These are phyloP conservation scores for Synaphobranchus kaupii DNA, from an alignment of 2,797 vertebrate genomes.

Conservation along the genomic window DNA sequence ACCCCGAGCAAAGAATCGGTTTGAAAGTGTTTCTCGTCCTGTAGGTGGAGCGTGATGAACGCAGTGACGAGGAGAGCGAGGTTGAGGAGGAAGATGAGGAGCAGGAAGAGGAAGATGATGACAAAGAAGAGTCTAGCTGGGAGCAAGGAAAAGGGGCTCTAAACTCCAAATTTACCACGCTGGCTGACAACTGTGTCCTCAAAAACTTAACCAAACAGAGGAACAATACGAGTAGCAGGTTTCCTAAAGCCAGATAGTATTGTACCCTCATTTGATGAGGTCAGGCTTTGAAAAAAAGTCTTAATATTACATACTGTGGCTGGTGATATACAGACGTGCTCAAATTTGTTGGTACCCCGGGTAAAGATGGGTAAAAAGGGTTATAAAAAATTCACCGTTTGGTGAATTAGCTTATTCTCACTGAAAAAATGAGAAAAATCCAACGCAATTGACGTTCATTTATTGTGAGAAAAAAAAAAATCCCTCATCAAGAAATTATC, in stretches of 20 bases:
- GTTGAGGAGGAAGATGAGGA: conserved; percentile 75
- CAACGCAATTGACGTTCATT: too few relatives aligned
- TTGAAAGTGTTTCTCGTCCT: neutral
- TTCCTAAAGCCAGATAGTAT: conserved; percentile 71
- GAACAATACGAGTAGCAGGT: conserved; percentile 60
- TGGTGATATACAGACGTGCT: too few relatives aligned
- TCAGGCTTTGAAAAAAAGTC: neutral
- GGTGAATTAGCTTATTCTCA: too few relatives aligned
- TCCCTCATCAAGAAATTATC: too few relatives aligned
- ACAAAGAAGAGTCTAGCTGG: conserved; percentile 55
- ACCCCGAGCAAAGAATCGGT: neutral
- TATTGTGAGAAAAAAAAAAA: too few relatives aligned
- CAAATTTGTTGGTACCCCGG: too few relatives aligned
- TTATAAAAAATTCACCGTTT: too few relatives aligned
- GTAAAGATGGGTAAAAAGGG: too few relatives aligned
- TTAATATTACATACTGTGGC: neutral
- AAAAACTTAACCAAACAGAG: conserved; percentile 70
- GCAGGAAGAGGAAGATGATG: conserved; percentile 65
- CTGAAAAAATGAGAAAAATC: too few relatives aligned
- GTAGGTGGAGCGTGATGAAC: conserved; percentile 86
- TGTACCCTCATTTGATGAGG: neutral
- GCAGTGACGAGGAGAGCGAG: conserved; percentile 89
- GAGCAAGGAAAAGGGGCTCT: conserved; percentile 56
- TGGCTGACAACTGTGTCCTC: conserved; percentile 73
- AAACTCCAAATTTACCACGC: conserved; percentile 65